Evolutionary conservation across 1,140 invertebrate species (phyloP).

Genomic region (Calephelis virginiensis): DNA sequence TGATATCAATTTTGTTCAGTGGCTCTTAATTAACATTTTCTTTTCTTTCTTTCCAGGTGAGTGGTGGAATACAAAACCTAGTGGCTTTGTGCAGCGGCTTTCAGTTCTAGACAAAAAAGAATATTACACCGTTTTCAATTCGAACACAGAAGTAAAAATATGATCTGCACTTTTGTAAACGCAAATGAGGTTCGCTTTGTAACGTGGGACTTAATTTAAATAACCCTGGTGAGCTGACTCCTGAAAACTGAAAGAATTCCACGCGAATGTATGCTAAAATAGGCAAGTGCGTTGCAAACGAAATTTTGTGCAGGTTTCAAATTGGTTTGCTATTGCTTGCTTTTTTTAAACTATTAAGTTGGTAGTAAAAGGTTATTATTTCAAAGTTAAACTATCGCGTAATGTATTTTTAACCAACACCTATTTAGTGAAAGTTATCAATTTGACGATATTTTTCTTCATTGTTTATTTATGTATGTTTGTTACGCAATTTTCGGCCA

Average conservation of each 20-base stretch:
- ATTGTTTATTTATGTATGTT: too few relatives aligned
- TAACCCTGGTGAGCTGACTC: constrained; percentile 48
- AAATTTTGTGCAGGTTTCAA: not conserved
- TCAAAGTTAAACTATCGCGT: too few relatives aligned
- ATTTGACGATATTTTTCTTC: too few relatives aligned
- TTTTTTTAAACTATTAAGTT: too few relatives aligned
- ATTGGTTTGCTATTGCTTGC: too few relatives aligned
- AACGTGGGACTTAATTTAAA: constrained; percentile 66
- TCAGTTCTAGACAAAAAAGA: constrained; percentile 65
- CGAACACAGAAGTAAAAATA: constrained; percentile 70
- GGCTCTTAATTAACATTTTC: constrained; percentile 77
- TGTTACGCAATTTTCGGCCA: too few relatives aligned
- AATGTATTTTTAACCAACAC: too few relatives aligned
- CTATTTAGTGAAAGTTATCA: too few relatives aligned
- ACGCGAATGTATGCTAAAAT: constrained; percentile 35
- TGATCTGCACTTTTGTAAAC: constrained; percentile 74
- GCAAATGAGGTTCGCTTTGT: constrained; percentile 72
- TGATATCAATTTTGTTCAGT: constrained; percentile 75
- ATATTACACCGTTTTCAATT: constrained; percentile 73
- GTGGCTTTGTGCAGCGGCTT: constrained; percentile 57
- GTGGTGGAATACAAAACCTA: constrained; percentile 67
- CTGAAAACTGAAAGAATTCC: constrained; percentile 37
- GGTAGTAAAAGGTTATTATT: not conserved
- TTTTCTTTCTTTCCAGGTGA: constrained; percentile 77
- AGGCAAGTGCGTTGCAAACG: constrained; percentile 31